phyloP scores from a whole-genome alignment of 1,140 invertebrate species.

The Stegodyphus mimosarum region DNA sequence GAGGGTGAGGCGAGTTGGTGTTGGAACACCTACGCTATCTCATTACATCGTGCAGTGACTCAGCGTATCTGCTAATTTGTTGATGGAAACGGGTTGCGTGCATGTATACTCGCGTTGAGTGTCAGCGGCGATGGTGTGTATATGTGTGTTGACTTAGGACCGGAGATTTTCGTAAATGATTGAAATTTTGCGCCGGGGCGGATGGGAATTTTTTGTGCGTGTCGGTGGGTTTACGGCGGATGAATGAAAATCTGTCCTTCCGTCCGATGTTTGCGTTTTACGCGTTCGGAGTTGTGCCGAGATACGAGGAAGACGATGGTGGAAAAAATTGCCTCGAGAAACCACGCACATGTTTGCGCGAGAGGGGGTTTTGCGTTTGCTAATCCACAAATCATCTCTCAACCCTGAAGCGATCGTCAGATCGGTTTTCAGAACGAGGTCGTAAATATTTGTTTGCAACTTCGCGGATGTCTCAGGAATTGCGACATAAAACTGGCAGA shows the following conservation, averaged over 20 bases:
- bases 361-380: not conserved
- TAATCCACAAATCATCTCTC: too few species aligned
- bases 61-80: constrained; percentile 60
- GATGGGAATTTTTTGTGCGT: not conserved
- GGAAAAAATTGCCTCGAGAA: constrained; percentile 7
- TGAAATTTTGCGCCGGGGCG: constrained; percentile 45
- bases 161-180: constrained; percentile 55
- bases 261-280: not conserved
- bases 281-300: not conserved
- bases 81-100: constrained; percentile 50
- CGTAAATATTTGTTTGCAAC: too few species aligned
- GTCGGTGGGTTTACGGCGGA: not conserved
- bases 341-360: not conserved
- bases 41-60: constrained; percentile 57
- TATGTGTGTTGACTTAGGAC: constrained; percentile 41
- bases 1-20: not conserved
- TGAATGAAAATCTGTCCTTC: constrained; percentile 19
- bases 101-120: constrained; percentile 17
- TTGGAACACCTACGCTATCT: constrained; percentile 48
- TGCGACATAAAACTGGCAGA: too few species aligned
- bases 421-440: too few species aligned
- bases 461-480: too few species aligned
- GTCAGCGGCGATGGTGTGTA: not conserved
- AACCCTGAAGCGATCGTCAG: too few species aligned
- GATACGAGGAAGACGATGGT: not conserved